Percentiles rank a stretch among this genome's conserved stretches.
Evolutionary conservation across 2,113 vertebrate species (phyloP).

Genomic region (Anarhynchus alexandrinus): DNA sequence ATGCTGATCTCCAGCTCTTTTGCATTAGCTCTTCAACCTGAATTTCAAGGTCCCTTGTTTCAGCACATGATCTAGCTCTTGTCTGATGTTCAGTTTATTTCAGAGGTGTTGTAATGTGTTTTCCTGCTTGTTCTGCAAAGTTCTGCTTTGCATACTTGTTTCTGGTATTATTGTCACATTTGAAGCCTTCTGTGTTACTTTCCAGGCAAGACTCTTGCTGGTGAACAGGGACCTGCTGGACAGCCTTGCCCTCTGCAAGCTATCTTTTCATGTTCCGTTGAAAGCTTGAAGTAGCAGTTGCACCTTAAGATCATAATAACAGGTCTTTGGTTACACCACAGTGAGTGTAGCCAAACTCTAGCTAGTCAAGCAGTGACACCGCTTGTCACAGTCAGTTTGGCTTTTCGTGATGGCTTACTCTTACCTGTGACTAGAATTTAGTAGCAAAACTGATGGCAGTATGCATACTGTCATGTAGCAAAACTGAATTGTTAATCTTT

Average conservation of each 20-base stretch:
- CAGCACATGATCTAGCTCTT: constrained; percentile 52
- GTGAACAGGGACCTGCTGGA: constrained; percentile 34
- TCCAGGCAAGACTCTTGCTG: constrained; percentile 47
- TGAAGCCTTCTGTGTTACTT: constrained; percentile 45
- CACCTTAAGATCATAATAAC: background rate
- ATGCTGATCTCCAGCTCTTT: constrained; percentile 32
- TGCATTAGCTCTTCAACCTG: constrained; percentile 38
- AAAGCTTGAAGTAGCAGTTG: constrained; percentile 31
- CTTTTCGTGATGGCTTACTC: constrained; percentile 14
- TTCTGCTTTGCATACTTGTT: constrained; percentile 58
- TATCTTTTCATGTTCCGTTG: background rate
- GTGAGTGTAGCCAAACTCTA: constrained; percentile 6
- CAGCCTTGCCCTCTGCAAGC: constrained; percentile 25
- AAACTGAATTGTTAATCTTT: constrained; percentile 1
- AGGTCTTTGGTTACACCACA: constrained; percentile 45
- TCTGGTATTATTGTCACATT: constrained; percentile 40
- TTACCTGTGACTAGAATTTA: constrained; percentile 16
- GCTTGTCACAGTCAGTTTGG: constrained; percentile 18
- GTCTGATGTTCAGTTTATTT: constrained; percentile 55
- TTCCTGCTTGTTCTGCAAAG: constrained; percentile 65
- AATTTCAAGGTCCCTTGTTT: constrained; percentile 12
- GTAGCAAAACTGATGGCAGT: constrained; percentile 35
- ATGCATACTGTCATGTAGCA: constrained; percentile 12
- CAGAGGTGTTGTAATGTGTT: constrained; percentile 3
- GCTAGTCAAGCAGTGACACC: constrained; percentile 18